phyloP scores from a whole-genome alignment of 2,113 vertebrate genomes.

The Bufo gargarizans region DNA sequence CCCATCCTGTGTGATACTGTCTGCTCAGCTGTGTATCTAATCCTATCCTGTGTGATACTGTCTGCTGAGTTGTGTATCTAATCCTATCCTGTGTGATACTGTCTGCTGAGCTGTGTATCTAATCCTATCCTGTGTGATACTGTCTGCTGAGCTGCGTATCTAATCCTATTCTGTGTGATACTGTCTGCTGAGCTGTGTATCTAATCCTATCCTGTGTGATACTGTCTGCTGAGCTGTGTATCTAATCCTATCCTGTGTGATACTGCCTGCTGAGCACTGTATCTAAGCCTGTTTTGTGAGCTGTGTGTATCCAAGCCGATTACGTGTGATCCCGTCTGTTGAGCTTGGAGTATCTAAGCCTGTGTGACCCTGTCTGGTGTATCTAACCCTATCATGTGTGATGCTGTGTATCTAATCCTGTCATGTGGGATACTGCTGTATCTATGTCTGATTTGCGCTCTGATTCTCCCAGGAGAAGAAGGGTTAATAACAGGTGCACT shows the following conservation, averaged over 20 bases:
- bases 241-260: background rate
- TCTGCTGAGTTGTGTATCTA: constrained; percentile 1
- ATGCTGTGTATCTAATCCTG: background rate
- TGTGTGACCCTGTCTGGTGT: background rate
- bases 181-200: background rate
- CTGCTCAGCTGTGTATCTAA: background rate
- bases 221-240: background rate
- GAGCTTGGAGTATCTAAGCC: background rate
- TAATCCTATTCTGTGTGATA: background rate
- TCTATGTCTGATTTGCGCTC: too few relatives aligned
- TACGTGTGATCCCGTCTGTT: background rate
- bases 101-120: background rate
- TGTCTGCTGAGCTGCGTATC: background rate
- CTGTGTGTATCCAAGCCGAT: background rate
- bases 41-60: background rate
- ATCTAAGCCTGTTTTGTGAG: too few relatives aligned
- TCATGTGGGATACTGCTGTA: background rate
- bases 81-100: constrained; percentile 6
- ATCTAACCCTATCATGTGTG: background rate
- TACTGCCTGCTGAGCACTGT: background rate
- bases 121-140: constrained; percentile 1
- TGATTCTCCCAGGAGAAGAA: background rate
- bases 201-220: background rate
- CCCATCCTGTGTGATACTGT: background rate
- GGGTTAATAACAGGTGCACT: constrained; percentile 35